Conservation (phyloP, 53 echinoderm and acorn worm species). For the Antedon mediterranea region DNA sequence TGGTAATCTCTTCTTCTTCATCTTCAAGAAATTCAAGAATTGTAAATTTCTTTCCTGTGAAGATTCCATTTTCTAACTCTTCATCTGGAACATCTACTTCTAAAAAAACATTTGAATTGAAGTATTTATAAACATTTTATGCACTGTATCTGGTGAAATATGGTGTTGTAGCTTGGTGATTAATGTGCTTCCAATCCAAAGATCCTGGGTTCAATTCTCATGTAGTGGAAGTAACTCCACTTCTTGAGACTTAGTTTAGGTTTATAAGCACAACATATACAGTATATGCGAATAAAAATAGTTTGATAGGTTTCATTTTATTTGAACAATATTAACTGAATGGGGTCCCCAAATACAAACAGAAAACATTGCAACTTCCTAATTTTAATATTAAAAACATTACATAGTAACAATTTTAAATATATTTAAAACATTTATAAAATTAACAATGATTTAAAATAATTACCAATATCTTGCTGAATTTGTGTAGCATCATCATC, state of each 20-base stretch:
- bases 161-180: not conserved
- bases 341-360: too few relatives aligned
- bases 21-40: constrained; percentile 58
- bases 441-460: too few relatives aligned
- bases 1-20: constrained; percentile 37
- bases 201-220: too few relatives aligned
- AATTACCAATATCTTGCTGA: not conserved
- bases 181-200: not conserved
- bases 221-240: too few relatives aligned
- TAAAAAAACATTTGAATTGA: not conserved
- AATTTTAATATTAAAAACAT: too few relatives aligned
- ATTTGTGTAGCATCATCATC: not conserved
- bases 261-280: too few relatives aligned
- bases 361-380: too few relatives aligned
- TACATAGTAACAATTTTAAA: too few relatives aligned
- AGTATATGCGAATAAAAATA: too few relatives aligned
- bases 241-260: too few relatives aligned
- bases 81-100: not conserved
- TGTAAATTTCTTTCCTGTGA: constrained; percentile 55
- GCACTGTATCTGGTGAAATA: not conserved
- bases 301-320: too few relatives aligned
- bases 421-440: not conserved
- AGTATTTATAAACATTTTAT: not conserved
- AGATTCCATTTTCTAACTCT: constrained; percentile 30
- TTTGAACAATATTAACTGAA: too few relatives aligned